Base-by-base conservation (phyloP, 2,113 vertebrate genomes). In the Delphinapterus leucas region DNA sequence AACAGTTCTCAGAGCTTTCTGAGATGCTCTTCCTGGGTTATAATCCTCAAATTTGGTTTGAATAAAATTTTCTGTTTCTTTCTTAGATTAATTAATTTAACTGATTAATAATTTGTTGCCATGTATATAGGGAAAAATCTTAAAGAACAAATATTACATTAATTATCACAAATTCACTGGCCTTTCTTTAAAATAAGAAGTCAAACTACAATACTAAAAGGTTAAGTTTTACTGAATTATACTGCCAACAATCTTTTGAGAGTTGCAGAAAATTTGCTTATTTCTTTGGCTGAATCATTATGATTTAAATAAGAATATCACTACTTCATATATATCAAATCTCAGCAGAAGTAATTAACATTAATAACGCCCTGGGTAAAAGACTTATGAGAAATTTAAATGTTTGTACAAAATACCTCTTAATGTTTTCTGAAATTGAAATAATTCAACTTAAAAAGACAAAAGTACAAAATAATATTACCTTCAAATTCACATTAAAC, bases 391-490 rank as follows among this genome's bases (percentile, higher is more conserved):
- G 17, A 87, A 90, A 90, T 87, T 80, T 81, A 53, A 87, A 68
- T 61, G 38, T 71, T 81, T 84, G 3, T 58, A 47, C 28, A 70
- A 82, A 92, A 92, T 81, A 67, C 0, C 25, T 90, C 44, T 81
- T 33, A 67, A 8, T 89, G 41, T 65, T 95, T 95, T 87, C 55
- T 86, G 5, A 90, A 87, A 80, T 31, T 17, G 70, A 93, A 73
- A 86, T 91, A 91, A 77, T 44, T 96, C 70, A 90, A 93, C 73
- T 90, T 20, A 71, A 76, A 97, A 96, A 80, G 25, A 53, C 17
- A 90, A 95, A 91, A 67, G 28, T 20, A 77, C 2, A 49, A 60
- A 90, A 60, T 94, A 74, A 81, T 20, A 71, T 88, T 70, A 28
- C 38, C 91, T 53, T 95, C 28, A 86, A 86, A 97, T 77, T 85